A percentile compares a stretch with the other conserved stretches of the same genome.
phyloP scores from a whole-genome alignment of 1,140 invertebrate genomes.

The Apis mellifera region DNA sequence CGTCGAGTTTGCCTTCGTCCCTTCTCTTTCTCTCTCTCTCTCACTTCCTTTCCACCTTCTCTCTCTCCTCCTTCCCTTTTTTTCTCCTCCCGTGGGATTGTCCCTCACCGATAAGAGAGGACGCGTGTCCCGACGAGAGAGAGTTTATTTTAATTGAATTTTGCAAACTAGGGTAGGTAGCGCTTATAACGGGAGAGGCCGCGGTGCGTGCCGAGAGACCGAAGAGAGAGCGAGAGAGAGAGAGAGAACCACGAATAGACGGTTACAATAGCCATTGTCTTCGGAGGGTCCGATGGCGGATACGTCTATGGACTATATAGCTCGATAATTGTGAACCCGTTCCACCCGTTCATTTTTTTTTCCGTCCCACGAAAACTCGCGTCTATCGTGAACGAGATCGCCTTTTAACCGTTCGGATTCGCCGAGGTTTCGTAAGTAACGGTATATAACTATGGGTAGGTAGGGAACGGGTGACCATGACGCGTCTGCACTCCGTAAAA shows the following conservation, averaged over 20 bases:
- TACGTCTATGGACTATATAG: constrained; percentile 18
- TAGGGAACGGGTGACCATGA: no score
- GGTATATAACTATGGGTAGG: not conserved
- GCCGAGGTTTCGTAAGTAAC: not conserved
- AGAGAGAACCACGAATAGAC: constrained; percentile 57
- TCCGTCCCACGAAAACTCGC: constrained; percentile 7
- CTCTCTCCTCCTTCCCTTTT: not conserved
- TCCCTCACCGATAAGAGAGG: constrained; percentile 16
- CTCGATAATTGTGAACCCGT: constrained; percentile 51
- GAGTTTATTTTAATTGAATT: constrained; percentile 79
- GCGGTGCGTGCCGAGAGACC: constrained; percentile 56
- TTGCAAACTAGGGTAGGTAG: constrained; percentile 74
- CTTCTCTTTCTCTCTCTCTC: not conserved
- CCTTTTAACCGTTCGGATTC: constrained; percentile 1
- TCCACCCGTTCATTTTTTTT: constrained; percentile 25
- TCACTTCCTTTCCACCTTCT: not conserved
- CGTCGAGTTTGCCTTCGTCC: constrained; percentile 13
- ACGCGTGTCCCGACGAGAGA: constrained; percentile 38
- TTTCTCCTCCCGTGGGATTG: not conserved
- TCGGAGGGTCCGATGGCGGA: constrained; percentile 10
- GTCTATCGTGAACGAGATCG: not conserved
- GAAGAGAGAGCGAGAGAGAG: no score
- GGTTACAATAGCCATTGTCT: constrained; percentile 75
- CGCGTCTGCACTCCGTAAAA: no score
- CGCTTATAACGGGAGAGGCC: constrained; percentile 73